Conservation (phyloP, 2,797 vertebrate species). For the Channallabes apus region DNA sequence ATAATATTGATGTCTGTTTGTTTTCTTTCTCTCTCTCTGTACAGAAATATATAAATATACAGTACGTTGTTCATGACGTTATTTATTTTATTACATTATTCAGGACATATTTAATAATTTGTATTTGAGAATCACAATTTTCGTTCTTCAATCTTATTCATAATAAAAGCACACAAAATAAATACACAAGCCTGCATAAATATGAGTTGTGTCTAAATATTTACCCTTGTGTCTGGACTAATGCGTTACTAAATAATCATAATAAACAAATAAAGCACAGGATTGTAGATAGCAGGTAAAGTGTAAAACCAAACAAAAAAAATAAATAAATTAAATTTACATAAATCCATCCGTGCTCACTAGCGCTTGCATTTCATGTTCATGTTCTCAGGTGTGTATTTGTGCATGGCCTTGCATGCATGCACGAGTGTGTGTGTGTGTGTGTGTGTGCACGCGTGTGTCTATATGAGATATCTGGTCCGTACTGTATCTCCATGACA, state of each 20-base stretch:
- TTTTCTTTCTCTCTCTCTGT: conserved; percentile 21
- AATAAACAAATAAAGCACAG: neutral
- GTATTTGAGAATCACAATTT: neutral
- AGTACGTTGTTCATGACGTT: neutral
- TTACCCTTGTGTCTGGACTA: conserved; percentile 22
- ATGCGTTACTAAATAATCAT: conserved; percentile 1
- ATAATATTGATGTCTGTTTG: conserved; percentile 19
- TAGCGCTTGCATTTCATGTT: conserved; percentile 29
- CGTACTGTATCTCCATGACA: conserved; percentile 93
- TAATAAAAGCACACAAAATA: neutral
- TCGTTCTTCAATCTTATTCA: too few relatives aligned
- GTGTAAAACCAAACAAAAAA: conserved; percentile 15
- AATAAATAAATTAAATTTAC: neutral
- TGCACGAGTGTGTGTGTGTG: conserved; percentile 60
- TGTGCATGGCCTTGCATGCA: conserved; percentile 38
- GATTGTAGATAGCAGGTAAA: conserved; percentile 41
- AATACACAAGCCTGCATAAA: conserved; percentile 7
- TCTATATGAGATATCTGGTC: conserved; percentile 73
- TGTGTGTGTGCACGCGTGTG: conserved; percentile 53
- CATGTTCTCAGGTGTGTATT: conserved; percentile 37
- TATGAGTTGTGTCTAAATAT: conserved; percentile 26
- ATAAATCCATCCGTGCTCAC: conserved; percentile 14
- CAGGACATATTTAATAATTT: neutral
- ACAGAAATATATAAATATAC: conserved; percentile 11
- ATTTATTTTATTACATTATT: conserved; percentile 12